These are phyloP conservation scores for Nyctalus aviator DNA, from an alignment of 2,797 vertebrate genomes.

Conservation along the genomic window DNA sequence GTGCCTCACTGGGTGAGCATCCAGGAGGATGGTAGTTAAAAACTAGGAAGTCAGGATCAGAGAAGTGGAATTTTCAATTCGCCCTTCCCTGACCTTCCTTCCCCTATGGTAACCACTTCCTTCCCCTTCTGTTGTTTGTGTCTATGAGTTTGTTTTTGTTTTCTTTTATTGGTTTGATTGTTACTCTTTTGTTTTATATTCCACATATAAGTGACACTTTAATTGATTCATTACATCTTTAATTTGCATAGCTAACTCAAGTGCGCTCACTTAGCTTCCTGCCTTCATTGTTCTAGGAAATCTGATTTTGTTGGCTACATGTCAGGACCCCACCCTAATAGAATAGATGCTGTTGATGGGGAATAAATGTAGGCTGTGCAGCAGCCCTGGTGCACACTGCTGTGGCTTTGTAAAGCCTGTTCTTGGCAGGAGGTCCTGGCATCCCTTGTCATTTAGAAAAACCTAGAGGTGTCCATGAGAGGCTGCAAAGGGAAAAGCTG, in stretches of 20 bases:
- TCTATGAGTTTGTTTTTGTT: background rate
- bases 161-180: background rate
- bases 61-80: constrained; percentile 19
- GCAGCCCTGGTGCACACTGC: background rate
- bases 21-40: background rate
- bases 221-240: background rate
- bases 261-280: background rate
- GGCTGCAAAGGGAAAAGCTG: background rate
- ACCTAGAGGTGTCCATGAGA: background rate
- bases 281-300: background rate
- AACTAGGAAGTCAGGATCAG: background rate
- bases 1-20: background rate
- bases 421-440: background rate
- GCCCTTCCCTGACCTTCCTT: background rate
- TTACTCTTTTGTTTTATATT: background rate
- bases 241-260: constrained; percentile 1
- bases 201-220: background rate
- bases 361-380: background rate
- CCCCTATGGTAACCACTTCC: background rate
- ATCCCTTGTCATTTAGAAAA: background rate
- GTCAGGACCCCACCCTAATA: background rate
- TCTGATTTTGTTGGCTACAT: constrained; percentile 38
- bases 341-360: constrained; percentile 3
- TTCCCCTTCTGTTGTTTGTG: background rate
- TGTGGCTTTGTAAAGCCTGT: background rate